Base-by-base conservation (phyloP, 1,140 invertebrate species). In the Drosophila simulans region DNA sequence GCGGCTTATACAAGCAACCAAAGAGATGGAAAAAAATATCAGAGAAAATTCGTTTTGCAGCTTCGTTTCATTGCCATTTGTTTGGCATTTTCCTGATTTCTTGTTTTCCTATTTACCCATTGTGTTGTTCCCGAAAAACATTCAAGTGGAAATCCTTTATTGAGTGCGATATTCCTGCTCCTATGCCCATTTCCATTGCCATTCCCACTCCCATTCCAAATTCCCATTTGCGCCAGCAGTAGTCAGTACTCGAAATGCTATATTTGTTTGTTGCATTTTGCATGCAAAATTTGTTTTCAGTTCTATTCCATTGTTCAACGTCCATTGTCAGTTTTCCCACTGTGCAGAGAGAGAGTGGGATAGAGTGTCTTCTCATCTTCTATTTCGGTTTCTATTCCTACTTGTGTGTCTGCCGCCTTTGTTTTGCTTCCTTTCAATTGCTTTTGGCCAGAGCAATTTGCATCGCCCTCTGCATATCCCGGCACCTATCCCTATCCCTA, bases 61-160 rank as follows among this genome's bases (percentile, higher is more conserved):
- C 31, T 53, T 54, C 15, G 57, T 65, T 70, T 70, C 54, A 65
- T 60, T 72, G 53, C 34, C 75, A 76, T 69, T 82, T 82, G 68
- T 69, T 77, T 59, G 43, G 55, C 45, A 35, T 25, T 57, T 63
- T 48, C 13, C 3, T 25, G 25, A 64, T 40, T 31, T 52, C 34
- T 51, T 31, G 8, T 42, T 59, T 45, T 55, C 5, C 27, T 39
- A 49, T 73, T 46, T 78, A 43, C 25, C 25, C 42, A 37, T 64
- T 57, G 46, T 48, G 8, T 54, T 53, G 65, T 53, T 70, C 53
- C 60, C 48, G 34, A 52, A 78, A 73, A 86, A 85, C 82, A 81
- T 79, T 86, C 77, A 71, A 86, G 82, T 86, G 82, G 82, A 86
- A 86, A 80, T 86, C 83, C 83, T 75, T 84, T 70, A 70, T 86